Conservation (phyloP, 2,888 invertebrate genomes). For the Netelia inedita region DNA sequence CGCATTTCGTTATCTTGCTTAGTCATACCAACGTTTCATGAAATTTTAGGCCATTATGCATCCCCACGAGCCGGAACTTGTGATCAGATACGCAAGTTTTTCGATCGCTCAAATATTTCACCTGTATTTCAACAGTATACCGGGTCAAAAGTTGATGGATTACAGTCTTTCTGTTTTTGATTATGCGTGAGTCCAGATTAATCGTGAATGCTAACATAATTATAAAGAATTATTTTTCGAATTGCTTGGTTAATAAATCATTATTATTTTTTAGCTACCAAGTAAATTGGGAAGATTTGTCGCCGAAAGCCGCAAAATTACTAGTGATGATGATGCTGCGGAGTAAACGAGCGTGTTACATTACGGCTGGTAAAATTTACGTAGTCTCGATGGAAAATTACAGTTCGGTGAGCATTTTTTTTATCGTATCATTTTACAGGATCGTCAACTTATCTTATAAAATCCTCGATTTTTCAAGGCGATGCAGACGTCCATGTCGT, state of each 20-base stretch:
- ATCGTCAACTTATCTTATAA: background rate
- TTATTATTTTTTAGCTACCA: conserved; percentile 45
- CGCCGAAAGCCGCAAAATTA: conserved; percentile 47
- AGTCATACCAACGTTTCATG: too few species aligned
- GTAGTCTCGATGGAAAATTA: conserved; percentile 56
- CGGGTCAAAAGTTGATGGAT: conserved; percentile 62
- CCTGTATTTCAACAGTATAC: conserved; percentile 59
- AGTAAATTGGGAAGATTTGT: conserved; percentile 50
- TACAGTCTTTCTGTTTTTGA: conserved; percentile 54
- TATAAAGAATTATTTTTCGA: background rate
- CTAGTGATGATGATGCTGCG: conserved; percentile 54
- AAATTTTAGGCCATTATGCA: conserved; percentile 38
- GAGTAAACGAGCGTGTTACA: conserved; percentile 46
- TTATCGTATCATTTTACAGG: background rate
- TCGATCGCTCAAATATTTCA: conserved; percentile 51
- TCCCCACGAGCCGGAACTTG: conserved; percentile 13
- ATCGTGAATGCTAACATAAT: background rate
- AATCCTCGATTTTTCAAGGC: conserved; percentile 29
- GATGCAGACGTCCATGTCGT: conserved; percentile 58
- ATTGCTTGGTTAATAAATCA: background rate
- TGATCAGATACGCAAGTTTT: conserved; percentile 61
- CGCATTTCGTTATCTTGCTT: too few species aligned
- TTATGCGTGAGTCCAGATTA: conserved; percentile 40
- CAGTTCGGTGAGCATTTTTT: conserved; percentile 50
- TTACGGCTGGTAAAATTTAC: conserved; percentile 58